Evolutionary conservation across 2,797 vertebrate species (phyloP).

Genomic region (Chaetophractus vellerosus): DNA sequence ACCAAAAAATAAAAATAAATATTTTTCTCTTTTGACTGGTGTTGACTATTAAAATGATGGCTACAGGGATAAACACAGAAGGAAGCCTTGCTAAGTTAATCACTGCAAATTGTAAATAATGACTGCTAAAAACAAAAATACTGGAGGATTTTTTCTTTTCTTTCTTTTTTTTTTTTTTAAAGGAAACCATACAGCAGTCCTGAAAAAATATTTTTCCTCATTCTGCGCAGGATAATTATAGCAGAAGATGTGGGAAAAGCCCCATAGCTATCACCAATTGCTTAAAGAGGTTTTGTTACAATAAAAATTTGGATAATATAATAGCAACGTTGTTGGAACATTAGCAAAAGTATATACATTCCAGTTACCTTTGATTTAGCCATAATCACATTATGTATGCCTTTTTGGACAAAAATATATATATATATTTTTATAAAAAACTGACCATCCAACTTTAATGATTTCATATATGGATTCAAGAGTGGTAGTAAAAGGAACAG

Average conservation of each 20-base stretch:
- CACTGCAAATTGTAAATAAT: conserved; percentile 76
- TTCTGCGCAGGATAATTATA: conserved; percentile 68
- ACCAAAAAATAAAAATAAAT: conserved; percentile 82
- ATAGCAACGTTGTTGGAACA: conserved; percentile 89
- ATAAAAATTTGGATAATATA: conserved; percentile 89
- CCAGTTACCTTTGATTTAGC: conserved; percentile 92
- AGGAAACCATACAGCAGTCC: conserved; percentile 89
- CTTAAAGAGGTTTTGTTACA: conserved; percentile 84
- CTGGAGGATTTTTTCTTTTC: conserved; percentile 52
- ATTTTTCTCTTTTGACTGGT: conserved; percentile 85
- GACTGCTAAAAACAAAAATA: conserved; percentile 81
- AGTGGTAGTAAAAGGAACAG: conserved; percentile 91
- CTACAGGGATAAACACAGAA: conserved; percentile 66
- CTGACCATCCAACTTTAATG: conserved; percentile 90
- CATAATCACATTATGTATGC: conserved; percentile 92
- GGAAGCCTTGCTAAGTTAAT: conserved; percentile 76
- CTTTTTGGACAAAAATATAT: conserved; percentile 93
- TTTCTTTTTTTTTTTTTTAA: conserved; percentile 74
- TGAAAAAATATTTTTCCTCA: conserved; percentile 80
- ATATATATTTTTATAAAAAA: conserved; percentile 92
- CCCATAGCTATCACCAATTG: conserved; percentile 81
- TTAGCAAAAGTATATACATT: conserved; percentile 93
- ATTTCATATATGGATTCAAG: conserved; percentile 89
- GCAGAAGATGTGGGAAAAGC: conserved; percentile 80
- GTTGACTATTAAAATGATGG: conserved; percentile 75